Evolutionary conservation across 2,113 vertebrate species (phyloP), one percentile per base, ranked within the genome.

Genomic region (Opisthocomus hoazin): DNA sequence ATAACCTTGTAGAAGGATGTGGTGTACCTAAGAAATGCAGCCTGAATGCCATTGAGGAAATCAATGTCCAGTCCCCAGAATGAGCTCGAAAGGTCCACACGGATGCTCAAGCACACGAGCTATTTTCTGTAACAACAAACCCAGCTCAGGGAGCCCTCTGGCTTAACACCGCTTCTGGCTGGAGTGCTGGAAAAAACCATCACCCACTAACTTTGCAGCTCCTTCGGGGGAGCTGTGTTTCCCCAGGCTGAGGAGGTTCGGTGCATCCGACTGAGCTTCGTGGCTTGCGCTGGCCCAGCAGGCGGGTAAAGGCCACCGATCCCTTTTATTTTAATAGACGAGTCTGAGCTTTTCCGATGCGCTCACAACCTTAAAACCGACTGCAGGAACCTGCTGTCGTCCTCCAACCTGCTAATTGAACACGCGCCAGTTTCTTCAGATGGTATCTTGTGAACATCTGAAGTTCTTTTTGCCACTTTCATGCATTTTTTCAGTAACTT

Each of bases 401-500:
- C 75, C 68, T n/a, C 61, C 82, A 82, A 63, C 34, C 74, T 34
- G 48, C 69, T 74, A 50, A 34, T 10, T 60, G 90, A 85, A 10
- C 1, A 1, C 65, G 68, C 9, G 17, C 34, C 63, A 6, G 2
- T 11, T 34, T 58, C 41, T 66, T 23, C n/a, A 54, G 36, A 26
- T 12, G 32, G 46, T 14, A 58, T n/a, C 93, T 60, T n/a, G 27
- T 0, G 34, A 16, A 50, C 88, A 27, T 71, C 88, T 87, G 30
- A 91, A 82, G 65, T 15, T 54, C 80, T 84, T 54, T 89, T 30
- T 79, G 81, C 92, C 66, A 69, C 95, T 43, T 92, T 17, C 34
- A 32, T 56, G 70, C 43, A 0, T 76, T 85, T 66, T 37, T 93
- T 68, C 90, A 34, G 89, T 50, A 82, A 92, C 89, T 89, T 95